Base-by-base conservation (phyloP, 2,113 vertebrate genomes). In the Grammomys surdaster region DNA sequence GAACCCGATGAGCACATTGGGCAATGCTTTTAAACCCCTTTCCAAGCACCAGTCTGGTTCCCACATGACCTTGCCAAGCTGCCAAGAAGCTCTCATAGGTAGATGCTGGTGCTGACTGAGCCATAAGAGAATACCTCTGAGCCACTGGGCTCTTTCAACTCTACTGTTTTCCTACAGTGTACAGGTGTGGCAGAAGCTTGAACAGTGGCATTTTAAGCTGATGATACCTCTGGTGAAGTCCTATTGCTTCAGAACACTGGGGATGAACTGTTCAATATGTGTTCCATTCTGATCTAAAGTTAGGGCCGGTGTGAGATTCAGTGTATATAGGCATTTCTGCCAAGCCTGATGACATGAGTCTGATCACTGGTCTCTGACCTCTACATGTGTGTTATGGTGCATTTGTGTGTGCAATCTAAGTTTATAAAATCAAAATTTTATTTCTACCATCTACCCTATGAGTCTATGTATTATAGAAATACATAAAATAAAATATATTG, bases 111-210 rank as follows among this genome's bases (percentile, higher is more conserved):
- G 16, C 67, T 12, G 17, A 9, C 14, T 51, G n/a, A 48, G 40
- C 14, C 20, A 24, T 12, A 36, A 72, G 43, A 72, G 78, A 28
- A 12, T 0, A 5, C n/a, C 22, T 56, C 3, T 46, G 73, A 36
- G 11, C 19, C 56, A 26, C 4, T 6, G 0, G 8, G 10, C 0
- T 28, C 0, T 24, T 78, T 7, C 0, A 19, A 11, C 20, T 28
- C 22, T 3, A 0, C 33, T 26, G 88, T 8, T 1, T 31, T n/a
- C 2, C 31, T 46, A 0, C 26, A 67, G 33, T 24, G 0, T 14
- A 2, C 46, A 24, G 36, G 22, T 60, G 51, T 67, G 43, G 60
- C 6, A 51, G 22, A 95, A 70, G 24, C 95, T 56, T 31, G 4
- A 24, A 43, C 26, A 33, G 1, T 80, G 56, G 11, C 31, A 17